A percentile compares a stretch with the other conserved stretches of the same genome.
Conservation (phyloP, 2,797 vertebrate genomes). For the Mergus octosetaceus region DNA sequence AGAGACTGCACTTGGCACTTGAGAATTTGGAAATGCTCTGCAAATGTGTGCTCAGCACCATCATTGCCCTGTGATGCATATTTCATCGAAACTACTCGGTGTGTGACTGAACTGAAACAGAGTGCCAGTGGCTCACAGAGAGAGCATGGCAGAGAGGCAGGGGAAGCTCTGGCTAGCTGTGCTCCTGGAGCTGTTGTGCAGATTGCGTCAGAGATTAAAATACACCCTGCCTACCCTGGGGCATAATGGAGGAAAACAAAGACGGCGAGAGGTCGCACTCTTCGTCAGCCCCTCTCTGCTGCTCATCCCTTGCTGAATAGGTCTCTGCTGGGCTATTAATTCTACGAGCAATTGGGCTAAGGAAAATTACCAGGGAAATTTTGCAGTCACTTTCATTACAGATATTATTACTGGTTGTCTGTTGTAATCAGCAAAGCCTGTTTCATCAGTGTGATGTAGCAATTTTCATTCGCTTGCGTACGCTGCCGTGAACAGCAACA, state of each 20-base stretch:
- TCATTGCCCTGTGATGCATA: not conserved
- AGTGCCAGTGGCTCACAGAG: slow-evolving; percentile 5
- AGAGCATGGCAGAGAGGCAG: not conserved
- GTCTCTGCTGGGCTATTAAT: slow-evolving; percentile 17
- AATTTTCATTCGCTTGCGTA: not conserved
- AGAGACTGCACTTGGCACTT: not conserved
- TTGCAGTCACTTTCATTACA: slow-evolving; percentile 36
- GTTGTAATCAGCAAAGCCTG: slow-evolving; percentile 32
- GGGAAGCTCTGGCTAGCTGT: not conserved
- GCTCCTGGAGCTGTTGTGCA: not conserved
- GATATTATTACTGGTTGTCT: slow-evolving; percentile 8
- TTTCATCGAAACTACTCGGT: not conserved
- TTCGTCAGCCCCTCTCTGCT: not conserved
- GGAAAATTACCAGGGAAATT: slow-evolving; percentile 45
- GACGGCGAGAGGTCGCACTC: not conserved
- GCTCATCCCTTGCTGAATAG: not conserved
- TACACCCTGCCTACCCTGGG: not conserved
- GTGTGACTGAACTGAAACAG: not conserved
- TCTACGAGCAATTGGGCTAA: not conserved
- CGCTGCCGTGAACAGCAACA: not conserved
- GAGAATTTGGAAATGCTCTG: not conserved
- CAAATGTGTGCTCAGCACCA: not conserved
- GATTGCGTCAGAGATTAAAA: not conserved
- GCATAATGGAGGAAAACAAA: not conserved
- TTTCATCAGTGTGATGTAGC: slow-evolving; percentile 2